phyloP scores from a whole-genome alignment of 2,888 invertebrate genomes.

The Drosophila koepferae region DNA sequence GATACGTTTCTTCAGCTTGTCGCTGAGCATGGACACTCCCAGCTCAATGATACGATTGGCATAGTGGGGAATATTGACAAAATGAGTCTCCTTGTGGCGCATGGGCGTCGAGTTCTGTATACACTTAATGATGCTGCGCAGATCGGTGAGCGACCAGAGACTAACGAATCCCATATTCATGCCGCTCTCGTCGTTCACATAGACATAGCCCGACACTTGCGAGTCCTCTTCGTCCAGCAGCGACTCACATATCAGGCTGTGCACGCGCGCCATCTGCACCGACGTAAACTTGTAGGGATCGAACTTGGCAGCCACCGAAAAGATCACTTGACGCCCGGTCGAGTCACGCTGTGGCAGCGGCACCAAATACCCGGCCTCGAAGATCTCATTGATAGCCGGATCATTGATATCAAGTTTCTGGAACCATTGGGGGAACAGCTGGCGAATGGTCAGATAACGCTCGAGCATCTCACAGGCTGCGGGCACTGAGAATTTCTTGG shows the following conservation, averaged over 20 bases:
- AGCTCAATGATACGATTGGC: constrained; percentile 94
- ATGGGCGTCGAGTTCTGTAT: constrained; percentile 93
- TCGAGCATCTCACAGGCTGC: constrained; percentile 95
- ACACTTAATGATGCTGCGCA: constrained; percentile 89
- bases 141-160: constrained; percentile 92
- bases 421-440: constrained; percentile 95
- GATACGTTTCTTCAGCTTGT: constrained; percentile 93
- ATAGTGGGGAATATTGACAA: constrained; percentile 93
- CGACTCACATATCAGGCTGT: constrained; percentile 93
- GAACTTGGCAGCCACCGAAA: constrained; percentile 92
- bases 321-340: constrained; percentile 91
- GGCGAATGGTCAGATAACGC: constrained; percentile 93
- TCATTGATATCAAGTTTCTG: constrained; percentile 92
- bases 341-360: constrained; percentile 91
- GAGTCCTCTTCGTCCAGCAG: constrained; percentile 94
- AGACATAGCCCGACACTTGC: constrained; percentile 93
- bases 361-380: constrained; percentile 92
- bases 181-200: constrained; percentile 93
- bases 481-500: constrained; percentile 94
- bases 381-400: constrained; percentile 91
- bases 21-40: constrained; percentile 92
- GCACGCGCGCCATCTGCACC: constrained; percentile 93
- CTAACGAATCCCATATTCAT: constrained; percentile 93
- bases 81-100: constrained; percentile 95
- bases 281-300: constrained; percentile 92